Percentiles rank a stretch among this genome's conserved stretches.
phyloP scores from a whole-genome alignment of 2,888 invertebrate species.

The Galeopsomyia nigrocyanea region DNA sequence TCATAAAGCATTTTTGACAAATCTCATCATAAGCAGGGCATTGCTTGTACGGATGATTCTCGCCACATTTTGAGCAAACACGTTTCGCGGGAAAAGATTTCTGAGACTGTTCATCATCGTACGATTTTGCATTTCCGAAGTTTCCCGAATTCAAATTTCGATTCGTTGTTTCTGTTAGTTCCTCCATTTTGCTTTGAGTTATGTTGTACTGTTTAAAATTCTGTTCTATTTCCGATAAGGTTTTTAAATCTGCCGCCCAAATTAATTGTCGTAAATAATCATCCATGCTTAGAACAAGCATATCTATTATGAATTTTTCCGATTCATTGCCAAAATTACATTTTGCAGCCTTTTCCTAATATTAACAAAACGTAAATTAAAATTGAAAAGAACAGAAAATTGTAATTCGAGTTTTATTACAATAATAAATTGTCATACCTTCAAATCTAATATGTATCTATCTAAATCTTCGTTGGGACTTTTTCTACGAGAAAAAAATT shows the following conservation, averaged over 20 bases:
- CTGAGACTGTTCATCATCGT: neutral
- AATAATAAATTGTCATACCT: constrained; percentile 41
- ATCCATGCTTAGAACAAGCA: constrained; percentile 46
- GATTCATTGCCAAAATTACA: constrained; percentile 51
- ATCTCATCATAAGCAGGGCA: constrained; percentile 51
- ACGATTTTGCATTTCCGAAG: neutral
- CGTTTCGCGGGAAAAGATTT: neutral
- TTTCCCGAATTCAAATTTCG: neutral
- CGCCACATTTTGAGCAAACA: constrained; percentile 48
- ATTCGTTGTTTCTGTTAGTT: neutral
- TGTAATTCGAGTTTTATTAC: neutral
- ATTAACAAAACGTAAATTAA: neutral
- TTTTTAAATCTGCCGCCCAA: neutral
- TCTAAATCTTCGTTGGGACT: constrained; percentile 40
- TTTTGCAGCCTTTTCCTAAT: constrained; percentile 47
- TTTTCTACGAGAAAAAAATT: constrained; percentile 48
- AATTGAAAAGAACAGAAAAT: neutral
- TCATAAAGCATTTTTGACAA: constrained; percentile 48
- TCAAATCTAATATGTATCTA: constrained; percentile 47
- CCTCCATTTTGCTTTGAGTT: constrained; percentile 10
- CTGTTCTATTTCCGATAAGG: constrained; percentile 18
- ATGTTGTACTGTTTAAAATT: constrained; percentile 8
- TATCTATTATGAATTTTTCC: constrained; percentile 53
- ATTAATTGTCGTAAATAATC: neutral
- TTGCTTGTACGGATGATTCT: constrained; percentile 34